Evolutionary conservation across 2,797 vertebrate species (phyloP), one percentile per base, ranked within the genome.

Genomic region (Cyclopterus lumpus): DNA sequence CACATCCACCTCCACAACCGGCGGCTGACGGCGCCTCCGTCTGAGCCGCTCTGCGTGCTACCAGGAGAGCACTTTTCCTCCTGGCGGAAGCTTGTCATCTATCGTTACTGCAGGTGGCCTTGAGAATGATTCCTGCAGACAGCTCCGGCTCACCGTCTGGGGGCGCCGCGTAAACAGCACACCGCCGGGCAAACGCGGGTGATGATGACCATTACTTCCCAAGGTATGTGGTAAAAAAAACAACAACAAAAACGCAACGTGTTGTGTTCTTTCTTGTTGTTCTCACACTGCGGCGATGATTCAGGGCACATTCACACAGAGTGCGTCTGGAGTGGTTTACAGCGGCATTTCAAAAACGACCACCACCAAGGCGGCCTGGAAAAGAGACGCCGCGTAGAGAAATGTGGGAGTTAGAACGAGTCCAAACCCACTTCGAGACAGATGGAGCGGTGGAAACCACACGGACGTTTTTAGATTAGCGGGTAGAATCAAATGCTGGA

Each of bases 101-200:
- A 90, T 92, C 90, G 91, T 93, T 92, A 91, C 77, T 57, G 1
- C 34, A 83, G 60, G 81, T 64, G 71, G 85, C 85, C 78, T 74
- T 85, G 89, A 92, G 81, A 81, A 75, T 87, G 90, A 92, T 90
- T 90, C 59, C 54, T 51, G 73, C 78, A 71, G 90, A 92, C 91
- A 87, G 91, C 88, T 76, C 76, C 38, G 28, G 79, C 80, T 80
- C 49, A 79, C 62, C 24, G 77, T 91, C 90, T 75, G 76, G 85
- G 82, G 89, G 64, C 67, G 54, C 61, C 80, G 73, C 70, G 60
- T 82, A 88, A 92, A 91, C 88, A 84, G 66, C 85, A 34, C 75
- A 74, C 88, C 30, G 79, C 61, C n/a, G 77, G 79, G 79, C 73
- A 87, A 91, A 92, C 69, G 81, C 53, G 69, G 83, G 75, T 22